Percentiles rank a stretch among this genome's conserved stretches.
phyloP scores from a whole-genome alignment of 2,113 vertebrate genomes.

The Gymnobelideus leadbeateri region DNA sequence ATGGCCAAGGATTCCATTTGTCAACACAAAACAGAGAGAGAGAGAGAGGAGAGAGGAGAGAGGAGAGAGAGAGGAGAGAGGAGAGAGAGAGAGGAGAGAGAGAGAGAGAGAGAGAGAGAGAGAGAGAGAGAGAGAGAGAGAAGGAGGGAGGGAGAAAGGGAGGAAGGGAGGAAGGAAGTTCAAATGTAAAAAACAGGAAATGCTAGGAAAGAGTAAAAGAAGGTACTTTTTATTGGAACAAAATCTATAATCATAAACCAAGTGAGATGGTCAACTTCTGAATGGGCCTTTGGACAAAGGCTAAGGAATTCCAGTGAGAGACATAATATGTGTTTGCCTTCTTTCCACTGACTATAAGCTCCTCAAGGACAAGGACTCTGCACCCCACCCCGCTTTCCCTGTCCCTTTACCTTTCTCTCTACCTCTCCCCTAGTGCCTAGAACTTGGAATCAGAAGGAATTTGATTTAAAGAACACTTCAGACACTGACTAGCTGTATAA shows the following conservation, averaged over 20 bases:
- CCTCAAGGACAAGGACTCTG: background rate
- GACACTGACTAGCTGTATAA: background rate
- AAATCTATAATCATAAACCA: background rate
- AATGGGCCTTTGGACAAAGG: background rate
- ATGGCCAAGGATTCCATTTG: conserved; percentile 56
- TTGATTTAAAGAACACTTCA: background rate
- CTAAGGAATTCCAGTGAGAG: background rate
- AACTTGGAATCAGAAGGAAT: background rate
- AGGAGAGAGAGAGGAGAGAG: too few species aligned
- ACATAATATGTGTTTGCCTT: background rate
- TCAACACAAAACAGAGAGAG: background rate
- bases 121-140: too few species aligned
- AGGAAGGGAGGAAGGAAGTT: background rate
- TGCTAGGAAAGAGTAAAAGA: background rate
- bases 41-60: background rate
- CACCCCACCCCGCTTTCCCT: too few species aligned
- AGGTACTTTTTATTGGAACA: background rate
- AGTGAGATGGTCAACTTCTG: background rate
- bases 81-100: too few species aligned
- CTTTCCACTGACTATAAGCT: background rate
- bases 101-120: conserved; percentile 4
- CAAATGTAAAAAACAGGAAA: background rate
- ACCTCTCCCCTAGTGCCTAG: too few species aligned
- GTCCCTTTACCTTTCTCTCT: too few species aligned
- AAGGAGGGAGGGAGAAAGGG: conserved; percentile 70